These are phyloP conservation scores for Indri indri DNA, from an alignment of 2,113 vertebrate genomes.

Conservation along the genomic window DNA sequence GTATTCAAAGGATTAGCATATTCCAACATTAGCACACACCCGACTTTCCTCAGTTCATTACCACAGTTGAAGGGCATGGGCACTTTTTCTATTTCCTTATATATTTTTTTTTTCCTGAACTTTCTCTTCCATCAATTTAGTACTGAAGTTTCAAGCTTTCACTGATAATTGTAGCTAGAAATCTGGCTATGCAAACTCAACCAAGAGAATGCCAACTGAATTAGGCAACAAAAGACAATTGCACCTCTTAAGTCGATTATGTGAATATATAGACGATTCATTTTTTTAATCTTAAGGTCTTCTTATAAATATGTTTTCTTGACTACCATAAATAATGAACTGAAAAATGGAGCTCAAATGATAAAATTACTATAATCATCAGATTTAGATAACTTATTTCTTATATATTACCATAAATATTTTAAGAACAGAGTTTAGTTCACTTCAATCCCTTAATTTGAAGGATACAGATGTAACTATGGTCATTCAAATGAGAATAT, in stretches of 20 bases:
- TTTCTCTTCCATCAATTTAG: slow-evolving; percentile 18
- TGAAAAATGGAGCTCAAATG: not conserved
- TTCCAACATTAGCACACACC: slow-evolving; percentile 28
- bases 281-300: not conserved
- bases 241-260: not conserved
- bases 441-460: not conserved
- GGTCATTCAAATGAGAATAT: not conserved
- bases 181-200: not conserved
- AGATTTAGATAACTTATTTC: not conserved
- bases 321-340: not conserved
- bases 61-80: slow-evolving; percentile 36
- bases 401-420: not conserved
- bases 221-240: not conserved
- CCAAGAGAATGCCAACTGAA: not conserved
- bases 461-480: not conserved
- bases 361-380: not conserved
- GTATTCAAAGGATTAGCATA: slow-evolving; percentile 57
- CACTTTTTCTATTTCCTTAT: slow-evolving; percentile 15
- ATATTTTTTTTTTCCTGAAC: not conserved
- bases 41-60: not conserved
- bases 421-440: not conserved
- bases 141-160: not conserved
- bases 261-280: not conserved
- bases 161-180: not conserved
- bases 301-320: not conserved